Base-by-base conservation (phyloP, 2,888 invertebrate genomes). In the Amitus sp. region DNA sequence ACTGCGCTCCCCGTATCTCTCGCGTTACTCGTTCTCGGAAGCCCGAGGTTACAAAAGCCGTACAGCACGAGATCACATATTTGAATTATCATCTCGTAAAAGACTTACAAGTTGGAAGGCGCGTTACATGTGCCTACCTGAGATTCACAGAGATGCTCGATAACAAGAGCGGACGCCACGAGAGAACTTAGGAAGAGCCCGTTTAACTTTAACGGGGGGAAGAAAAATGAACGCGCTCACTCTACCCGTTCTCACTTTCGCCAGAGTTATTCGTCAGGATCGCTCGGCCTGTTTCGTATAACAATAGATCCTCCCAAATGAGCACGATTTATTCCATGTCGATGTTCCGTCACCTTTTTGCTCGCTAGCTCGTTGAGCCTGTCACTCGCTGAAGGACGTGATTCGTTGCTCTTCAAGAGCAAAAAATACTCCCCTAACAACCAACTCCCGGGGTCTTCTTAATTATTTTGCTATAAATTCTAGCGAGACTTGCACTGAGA, bases 81-180 rank as follows among this genome's bases (percentile, higher is more conserved):
- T 52, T 57, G 62, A 57, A 62, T 62, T 62, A 62, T 53, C 52
- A 56, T 57, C 62, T 57, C 53, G 53, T 57, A 57, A 62, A 57
- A 43, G 53, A 49, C 53, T 57, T 49, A 39, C 55, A 51, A 48
- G 47, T 61, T 61, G 48, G 23, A 23, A 48, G 15, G 46, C 23
- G 37, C 47, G 48, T 52, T 53, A 56, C 46, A 61, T 56, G 55
- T 42, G 50, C 50, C 43, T 50, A 60, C 47, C 47, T 54, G 46
- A 51, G 51, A 53, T 60, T 60, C 51, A 39, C 34, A 42, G 18
- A 55, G 50, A 55, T 61, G 27, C 34, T 33, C 27, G 60, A 61
- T 61, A 33, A 33, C 33, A n/a, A 33, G 33, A 33, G 33, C 33
- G 10, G 33, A 33, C 12, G n/a, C 33, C n/a, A 3, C 10, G 10